Evolutionary conservation across 2,797 vertebrate species (phyloP), one percentile per base, ranked within the genome.

Genomic region (Emydoidea blandingii): DNA sequence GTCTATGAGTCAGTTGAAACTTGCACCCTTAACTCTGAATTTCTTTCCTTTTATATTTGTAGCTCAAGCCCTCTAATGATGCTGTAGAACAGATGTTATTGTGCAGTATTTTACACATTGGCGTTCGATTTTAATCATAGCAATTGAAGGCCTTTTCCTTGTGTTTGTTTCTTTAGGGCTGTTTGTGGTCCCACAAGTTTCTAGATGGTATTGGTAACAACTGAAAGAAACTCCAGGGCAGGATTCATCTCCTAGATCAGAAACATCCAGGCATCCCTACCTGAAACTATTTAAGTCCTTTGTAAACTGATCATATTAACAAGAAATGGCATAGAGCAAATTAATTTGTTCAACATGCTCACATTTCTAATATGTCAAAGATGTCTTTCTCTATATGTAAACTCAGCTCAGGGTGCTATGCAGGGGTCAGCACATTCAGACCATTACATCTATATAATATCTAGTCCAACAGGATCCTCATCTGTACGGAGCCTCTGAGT

Each of bases 181-280:
- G 9, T 37, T 44, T 76, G 72, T 47, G 72, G 23, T 41, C 41
- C 23, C 16, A 29, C 12, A 29, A 6, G 23, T 29, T 47, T 47
- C 41, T 25, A 44, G 7, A 5, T 74, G 12, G 25, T 14, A 27
- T 47, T 29, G 47, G 14, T 81, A n/a, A 25, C 8, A 87, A 7
- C 15, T 56, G 44, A 81, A 3, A 89, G 19, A 2, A 80, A 52
- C 29, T 91, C 50, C 34, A 89, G 49, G 5, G 7, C 11, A 1
- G n/a, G 52, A 4, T 29, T 74, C 25, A 5, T 23, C 41, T 78
- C 44, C 0, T 0, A 50, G 53, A 54, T 54, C 19, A 54, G 50
- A 92, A 59, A 85, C 37, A 86, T 12, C 8, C 37, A 41, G 50
- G 53, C 29, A 79, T 25, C 3, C n/a, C 57, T 65, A 27, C 62